phyloP scores from a whole-genome alignment of 2,888 invertebrate genomes.

The Ennomos fuscantarius region DNA sequence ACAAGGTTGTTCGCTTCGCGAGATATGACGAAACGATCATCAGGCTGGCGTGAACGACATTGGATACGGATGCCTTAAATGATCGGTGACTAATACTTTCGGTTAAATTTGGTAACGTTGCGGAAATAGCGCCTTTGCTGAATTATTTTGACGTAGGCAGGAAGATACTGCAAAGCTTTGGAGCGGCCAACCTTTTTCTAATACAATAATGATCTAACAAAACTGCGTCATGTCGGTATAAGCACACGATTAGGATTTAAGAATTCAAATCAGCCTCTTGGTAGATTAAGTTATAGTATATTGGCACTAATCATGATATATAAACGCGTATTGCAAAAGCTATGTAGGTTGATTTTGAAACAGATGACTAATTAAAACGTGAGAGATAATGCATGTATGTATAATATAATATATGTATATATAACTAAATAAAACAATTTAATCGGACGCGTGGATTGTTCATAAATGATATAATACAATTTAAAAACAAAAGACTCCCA shows the following conservation, averaged over 20 bases:
- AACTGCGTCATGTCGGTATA: background rate
- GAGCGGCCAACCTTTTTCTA: background rate
- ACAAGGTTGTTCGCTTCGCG: constrained; percentile 57
- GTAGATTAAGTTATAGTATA: too few species aligned
- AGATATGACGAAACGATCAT: constrained; percentile 46
- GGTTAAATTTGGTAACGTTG: constrained; percentile 28
- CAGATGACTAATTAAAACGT: constrained; percentile 3
- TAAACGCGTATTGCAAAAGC: background rate
- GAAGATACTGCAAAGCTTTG: background rate
- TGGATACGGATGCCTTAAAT: constrained; percentile 40
- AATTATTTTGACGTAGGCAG: constrained; percentile 7
- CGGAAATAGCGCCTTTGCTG: constrained; percentile 32
- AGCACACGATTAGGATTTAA: too few species aligned
- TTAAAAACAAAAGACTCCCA: constrained; percentile 3
- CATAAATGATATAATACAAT: background rate
- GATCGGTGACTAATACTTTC: constrained; percentile 35
- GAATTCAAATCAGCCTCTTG: too few species aligned
- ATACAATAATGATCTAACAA: background rate
- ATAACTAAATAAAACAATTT: background rate
- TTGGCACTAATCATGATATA: background rate
- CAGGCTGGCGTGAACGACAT: constrained; percentile 48
- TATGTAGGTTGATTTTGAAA: background rate
- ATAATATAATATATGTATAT: too few species aligned
- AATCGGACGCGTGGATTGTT: constrained; percentile 1
- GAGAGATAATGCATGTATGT: too few species aligned